These are phyloP conservation scores for Lontra canadensis DNA, from an alignment of 2,113 vertebrate genomes.

Conservation along the genomic window DNA sequence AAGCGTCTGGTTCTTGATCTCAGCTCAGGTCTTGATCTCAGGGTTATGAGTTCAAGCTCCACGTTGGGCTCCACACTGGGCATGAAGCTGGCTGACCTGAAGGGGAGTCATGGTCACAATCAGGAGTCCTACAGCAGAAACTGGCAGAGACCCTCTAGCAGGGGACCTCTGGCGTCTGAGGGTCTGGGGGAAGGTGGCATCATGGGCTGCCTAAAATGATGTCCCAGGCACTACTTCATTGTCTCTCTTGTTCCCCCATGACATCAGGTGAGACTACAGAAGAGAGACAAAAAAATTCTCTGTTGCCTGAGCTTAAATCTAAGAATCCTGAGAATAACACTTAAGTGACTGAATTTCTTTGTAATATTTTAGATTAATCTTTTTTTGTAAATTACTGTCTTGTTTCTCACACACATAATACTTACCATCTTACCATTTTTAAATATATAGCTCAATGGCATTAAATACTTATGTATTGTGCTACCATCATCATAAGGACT, in stretches of 20 bases:
- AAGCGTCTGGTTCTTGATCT: neutral
- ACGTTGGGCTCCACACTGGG: neutral
- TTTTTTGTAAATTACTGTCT: neutral
- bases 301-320: neutral
- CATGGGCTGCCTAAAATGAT: neutral
- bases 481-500: no score
- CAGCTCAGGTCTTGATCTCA: neutral
- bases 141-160: neutral
- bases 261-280: neutral
- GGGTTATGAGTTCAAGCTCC: neutral
- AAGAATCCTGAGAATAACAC: neutral
- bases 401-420: neutral
- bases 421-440: neutral
- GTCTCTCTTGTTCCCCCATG: fast-evolving
- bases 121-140: neutral
- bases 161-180: neutral
- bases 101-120: neutral
- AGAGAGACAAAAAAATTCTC: neutral
- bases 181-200: neutral
- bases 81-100: neutral
- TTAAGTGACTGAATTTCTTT: neutral
- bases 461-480: neutral
- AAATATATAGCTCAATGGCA: neutral
- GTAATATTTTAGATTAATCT: neutral
- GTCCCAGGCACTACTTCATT: no score